Conservation (phyloP, 2,888 invertebrate genomes). For the Leptopilina syphax region DNA sequence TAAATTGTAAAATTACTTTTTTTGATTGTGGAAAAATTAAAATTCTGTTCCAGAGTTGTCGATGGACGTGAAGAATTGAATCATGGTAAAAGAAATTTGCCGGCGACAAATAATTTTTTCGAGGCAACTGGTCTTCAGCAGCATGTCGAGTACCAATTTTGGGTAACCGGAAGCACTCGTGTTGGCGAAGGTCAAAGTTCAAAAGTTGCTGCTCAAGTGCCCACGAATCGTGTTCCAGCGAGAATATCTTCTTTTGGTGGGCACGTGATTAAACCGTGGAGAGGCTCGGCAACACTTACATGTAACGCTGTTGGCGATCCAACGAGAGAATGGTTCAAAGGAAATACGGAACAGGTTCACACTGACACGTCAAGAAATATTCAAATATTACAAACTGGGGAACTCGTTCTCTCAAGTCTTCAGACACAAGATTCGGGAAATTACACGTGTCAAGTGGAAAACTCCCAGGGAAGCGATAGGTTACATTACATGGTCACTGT, state of each 20-base stretch:
- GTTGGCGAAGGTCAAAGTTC: conserved; percentile 88
- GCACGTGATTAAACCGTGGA: conserved; percentile 82
- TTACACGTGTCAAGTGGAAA: conserved; percentile 85
- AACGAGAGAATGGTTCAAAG: conserved; percentile 82
- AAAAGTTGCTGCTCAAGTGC: conserved; percentile 82
- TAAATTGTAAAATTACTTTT: no score
- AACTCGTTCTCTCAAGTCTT: conserved; percentile 82
- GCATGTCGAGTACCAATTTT: conserved; percentile 87
- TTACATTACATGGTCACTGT: conserved; percentile 83
- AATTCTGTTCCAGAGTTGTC: conserved; percentile 77
- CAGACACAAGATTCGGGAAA: conserved; percentile 84
- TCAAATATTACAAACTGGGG: conserved; percentile 82
- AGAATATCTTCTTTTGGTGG: conserved; percentile 86
- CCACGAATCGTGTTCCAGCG: conserved; percentile 83
- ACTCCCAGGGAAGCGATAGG: conserved; percentile 83
- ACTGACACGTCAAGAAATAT: conserved; percentile 81
- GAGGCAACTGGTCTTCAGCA: conserved; percentile 84
- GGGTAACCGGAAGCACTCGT: conserved; percentile 87
- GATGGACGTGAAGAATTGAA: conserved; percentile 84
- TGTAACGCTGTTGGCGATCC: conserved; percentile 84
- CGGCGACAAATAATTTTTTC: conserved; percentile 82
- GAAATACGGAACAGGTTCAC: conserved; percentile 79
- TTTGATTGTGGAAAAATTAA: no score
- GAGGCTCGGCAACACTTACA: conserved; percentile 81
- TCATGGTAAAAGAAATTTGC: conserved; percentile 83